Percentiles rank a stretch among this genome's conserved stretches.
Evolutionary conservation across 2,113 vertebrate species (phyloP).

Genomic region (Aythya baeri): DNA sequence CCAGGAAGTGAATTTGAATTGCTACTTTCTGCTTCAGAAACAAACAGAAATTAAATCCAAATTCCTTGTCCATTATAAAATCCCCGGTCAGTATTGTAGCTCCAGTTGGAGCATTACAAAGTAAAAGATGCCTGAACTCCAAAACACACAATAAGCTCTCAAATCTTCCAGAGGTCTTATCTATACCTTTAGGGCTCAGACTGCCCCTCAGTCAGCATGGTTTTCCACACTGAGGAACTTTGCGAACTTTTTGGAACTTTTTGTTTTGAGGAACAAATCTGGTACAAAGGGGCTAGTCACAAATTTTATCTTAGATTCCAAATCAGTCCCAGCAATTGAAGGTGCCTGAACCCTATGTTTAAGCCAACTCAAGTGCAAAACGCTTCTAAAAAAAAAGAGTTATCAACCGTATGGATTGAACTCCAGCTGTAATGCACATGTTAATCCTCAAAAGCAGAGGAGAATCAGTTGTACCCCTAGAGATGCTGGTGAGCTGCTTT

Average conservation of each 20-base stretch:
- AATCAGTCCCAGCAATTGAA: neutral
- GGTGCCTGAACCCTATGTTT: neutral
- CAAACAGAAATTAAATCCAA: slow-evolving; percentile 20
- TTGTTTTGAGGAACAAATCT: neutral
- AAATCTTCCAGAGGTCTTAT: neutral
- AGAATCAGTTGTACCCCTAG: neutral
- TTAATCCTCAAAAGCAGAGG: neutral
- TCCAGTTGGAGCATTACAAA: neutral
- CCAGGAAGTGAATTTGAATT: neutral
- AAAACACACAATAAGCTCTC: neutral
- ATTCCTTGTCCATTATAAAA: neutral
- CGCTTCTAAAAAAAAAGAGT: neutral
- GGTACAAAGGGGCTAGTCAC: neutral
- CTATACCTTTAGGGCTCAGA: neutral
- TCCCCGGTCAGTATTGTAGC: neutral
- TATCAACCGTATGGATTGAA: neutral
- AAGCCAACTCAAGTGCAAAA: neutral
- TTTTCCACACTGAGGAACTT: neutral
- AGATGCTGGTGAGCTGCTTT: neutral
- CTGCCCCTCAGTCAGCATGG: neutral
- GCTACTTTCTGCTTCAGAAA: neutral
- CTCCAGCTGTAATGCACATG: neutral
- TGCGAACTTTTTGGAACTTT: too few species aligned
- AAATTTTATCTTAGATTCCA: neutral
- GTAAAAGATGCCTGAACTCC: neutral